A percentile compares a stretch with the other conserved stretches of the same genome.
phyloP scores from a whole-genome alignment of 1,140 invertebrate species.

The Atta colombica region DNA sequence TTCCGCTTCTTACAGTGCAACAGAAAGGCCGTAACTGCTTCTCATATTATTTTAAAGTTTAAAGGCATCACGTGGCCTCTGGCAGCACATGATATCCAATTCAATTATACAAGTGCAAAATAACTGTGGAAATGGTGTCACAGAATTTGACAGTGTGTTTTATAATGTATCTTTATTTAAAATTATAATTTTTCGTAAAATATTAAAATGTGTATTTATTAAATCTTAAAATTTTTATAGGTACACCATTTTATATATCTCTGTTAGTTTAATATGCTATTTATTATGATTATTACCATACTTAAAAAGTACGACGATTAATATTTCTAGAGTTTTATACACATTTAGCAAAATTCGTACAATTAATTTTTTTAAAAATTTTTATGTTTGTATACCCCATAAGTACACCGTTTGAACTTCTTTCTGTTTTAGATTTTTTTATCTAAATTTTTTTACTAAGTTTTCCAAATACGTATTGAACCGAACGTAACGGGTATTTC shows the following conservation, averaged over 20 bases:
- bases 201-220: not conserved
- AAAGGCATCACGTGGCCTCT: not conserved
- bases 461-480: not conserved
- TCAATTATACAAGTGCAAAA: slow-evolving; percentile 20
- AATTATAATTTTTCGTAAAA: slow-evolving; percentile 6
- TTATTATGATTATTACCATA: not conserved
- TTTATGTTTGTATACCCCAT: not conserved
- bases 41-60: slow-evolving; percentile 38
- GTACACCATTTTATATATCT: not conserved
- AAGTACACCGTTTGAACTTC: not conserved
- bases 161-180: slow-evolving; percentile 12
- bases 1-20: not conserved
- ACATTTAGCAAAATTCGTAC: not conserved
- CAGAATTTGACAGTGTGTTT: not conserved
- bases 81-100: slow-evolving; percentile 18
- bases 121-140: not conserved
- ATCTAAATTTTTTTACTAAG: not conserved
- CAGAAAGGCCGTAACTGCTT: slow-evolving; percentile 13
- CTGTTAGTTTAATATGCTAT: not conserved
- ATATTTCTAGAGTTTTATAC: slow-evolving; percentile 3
- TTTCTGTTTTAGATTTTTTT: not conserved
- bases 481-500: not conserved
- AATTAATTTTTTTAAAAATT: not conserved
- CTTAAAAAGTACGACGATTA: not conserved
- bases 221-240: not conserved